Evolutionary conservation across 2,888 invertebrate species (phyloP).

Genomic region (Caprella mutica): DNA sequence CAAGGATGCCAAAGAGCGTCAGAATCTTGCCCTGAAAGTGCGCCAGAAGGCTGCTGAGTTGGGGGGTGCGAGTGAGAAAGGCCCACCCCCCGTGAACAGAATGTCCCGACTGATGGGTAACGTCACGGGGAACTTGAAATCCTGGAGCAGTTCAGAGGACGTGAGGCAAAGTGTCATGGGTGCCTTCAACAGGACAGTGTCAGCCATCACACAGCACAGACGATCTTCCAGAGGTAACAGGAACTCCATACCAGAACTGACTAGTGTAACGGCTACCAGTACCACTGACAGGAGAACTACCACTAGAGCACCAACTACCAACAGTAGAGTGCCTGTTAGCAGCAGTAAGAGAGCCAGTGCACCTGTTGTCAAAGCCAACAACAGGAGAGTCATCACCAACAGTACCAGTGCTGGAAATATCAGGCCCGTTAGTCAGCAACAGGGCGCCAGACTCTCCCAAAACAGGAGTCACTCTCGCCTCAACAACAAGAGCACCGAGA

Average conservation of each 20-base stretch:
- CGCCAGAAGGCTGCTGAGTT: constrained; percentile 19
- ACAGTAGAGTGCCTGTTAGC: not conserved
- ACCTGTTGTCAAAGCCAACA: not conserved
- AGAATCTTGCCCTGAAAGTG: constrained; percentile 26
- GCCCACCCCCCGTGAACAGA: constrained; percentile 15
- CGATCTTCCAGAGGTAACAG: constrained; percentile 12
- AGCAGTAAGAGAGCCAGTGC: not conserved
- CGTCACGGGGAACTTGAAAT: constrained; percentile 26
- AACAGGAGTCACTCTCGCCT: not conserved
- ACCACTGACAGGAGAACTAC: not conserved
- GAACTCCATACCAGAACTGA: constrained; percentile 8
- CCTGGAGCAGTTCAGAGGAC: constrained; percentile 34
- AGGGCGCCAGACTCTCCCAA: not conserved
- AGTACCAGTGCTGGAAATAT: too few relatives aligned
- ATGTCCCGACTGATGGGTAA: constrained; percentile 28
- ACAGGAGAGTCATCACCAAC: too few relatives aligned
- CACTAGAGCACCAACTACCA: not conserved
- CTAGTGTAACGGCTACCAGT: not conserved
- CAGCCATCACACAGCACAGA: constrained; percentile 23
- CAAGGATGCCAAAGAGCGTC: constrained; percentile 27
- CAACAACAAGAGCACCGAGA: constrained; percentile 2
- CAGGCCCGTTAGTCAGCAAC: not conserved
- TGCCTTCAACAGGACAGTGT: constrained; percentile 27
- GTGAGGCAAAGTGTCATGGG: constrained; percentile 32
- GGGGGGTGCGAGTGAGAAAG: not conserved